These are phyloP conservation scores for Anoncus sp. DNA, from an alignment of 2,888 invertebrate species.

Conservation along the genomic window DNA sequence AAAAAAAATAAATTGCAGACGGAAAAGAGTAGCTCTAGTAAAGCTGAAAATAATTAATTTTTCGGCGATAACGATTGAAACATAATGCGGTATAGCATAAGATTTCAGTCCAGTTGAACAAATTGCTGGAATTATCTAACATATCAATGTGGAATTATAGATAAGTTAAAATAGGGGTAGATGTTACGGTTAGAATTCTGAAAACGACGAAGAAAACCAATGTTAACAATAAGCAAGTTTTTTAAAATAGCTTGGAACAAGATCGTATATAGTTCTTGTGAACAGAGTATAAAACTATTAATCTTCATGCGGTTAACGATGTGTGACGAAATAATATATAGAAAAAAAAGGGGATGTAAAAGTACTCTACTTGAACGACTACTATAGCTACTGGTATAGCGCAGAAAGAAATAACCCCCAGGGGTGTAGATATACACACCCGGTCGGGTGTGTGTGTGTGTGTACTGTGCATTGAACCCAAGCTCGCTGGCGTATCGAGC, in stretches of 20 bases:
- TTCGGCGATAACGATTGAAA: no score
- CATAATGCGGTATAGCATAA: no score
- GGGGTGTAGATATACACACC: slow-evolving; percentile 19
- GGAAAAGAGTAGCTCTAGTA: no score
- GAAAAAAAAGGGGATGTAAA: neutral
- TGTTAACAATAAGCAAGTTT: no score
- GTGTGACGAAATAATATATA: neutral
- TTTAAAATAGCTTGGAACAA: neutral
- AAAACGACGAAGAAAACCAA: neutral
- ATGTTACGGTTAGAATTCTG: no score
- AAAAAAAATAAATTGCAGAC: no score
- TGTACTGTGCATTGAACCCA: slow-evolving; percentile 56
- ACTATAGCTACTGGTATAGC: slow-evolving; percentile 18
- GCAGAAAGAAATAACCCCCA: slow-evolving; percentile 40
- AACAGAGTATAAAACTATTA: neutral
- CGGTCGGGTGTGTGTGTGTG: slow-evolving; percentile 39
- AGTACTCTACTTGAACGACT: slow-evolving; percentile 11
- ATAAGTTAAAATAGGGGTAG: no score
- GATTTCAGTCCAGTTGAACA: no score
- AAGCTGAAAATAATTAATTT: no score
- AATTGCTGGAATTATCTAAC: no score
- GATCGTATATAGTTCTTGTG: neutral
- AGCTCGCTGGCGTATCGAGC: slow-evolving; percentile 53
- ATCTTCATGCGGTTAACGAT: neutral
- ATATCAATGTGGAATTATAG: no score